Percentiles rank a stretch among this genome's conserved stretches.
Evolutionary conservation across 2,113 vertebrate species (phyloP).

Genomic region (Menura novaehollandiae): DNA sequence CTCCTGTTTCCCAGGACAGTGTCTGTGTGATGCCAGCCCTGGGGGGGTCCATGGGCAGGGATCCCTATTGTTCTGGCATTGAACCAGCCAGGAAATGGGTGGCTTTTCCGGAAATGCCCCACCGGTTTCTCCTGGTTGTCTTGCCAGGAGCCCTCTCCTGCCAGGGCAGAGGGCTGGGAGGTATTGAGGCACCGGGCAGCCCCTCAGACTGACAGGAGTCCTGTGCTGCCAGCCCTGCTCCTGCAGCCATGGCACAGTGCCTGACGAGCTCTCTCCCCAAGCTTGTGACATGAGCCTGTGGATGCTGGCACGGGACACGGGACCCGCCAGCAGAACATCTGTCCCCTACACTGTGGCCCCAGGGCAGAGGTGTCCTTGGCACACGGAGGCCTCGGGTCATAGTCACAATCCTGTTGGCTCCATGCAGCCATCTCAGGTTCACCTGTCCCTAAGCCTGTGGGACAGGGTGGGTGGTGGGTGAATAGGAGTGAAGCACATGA

Average conservation of each 20-base stretch:
- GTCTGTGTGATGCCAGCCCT: not conserved
- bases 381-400: rapidly evolving
- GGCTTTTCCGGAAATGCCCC: not conserved
- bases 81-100: not conserved
- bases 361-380: not conserved
- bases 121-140: not conserved
- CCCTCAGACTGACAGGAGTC: not conserved
- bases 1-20: not conserved
- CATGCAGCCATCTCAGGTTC: not conserved
- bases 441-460: not conserved
- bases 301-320: not conserved
- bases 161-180: not conserved
- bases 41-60: not conserved
- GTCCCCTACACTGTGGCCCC: rapidly evolving
- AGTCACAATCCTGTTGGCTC: not conserved
- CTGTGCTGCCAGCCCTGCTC: not conserved
- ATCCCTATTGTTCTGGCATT: not conserved
- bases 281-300: rapidly evolving
- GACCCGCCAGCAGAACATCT: not conserved
- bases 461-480: too few species aligned
- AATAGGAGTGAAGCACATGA: rapidly evolving
- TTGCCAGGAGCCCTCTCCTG: not conserved
- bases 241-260: rapidly evolving
- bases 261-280: rapidly evolving
- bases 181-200: rapidly evolving